Conservation (phyloP, 2,888 invertebrate genomes). For the Pollenia amentaria region DNA sequence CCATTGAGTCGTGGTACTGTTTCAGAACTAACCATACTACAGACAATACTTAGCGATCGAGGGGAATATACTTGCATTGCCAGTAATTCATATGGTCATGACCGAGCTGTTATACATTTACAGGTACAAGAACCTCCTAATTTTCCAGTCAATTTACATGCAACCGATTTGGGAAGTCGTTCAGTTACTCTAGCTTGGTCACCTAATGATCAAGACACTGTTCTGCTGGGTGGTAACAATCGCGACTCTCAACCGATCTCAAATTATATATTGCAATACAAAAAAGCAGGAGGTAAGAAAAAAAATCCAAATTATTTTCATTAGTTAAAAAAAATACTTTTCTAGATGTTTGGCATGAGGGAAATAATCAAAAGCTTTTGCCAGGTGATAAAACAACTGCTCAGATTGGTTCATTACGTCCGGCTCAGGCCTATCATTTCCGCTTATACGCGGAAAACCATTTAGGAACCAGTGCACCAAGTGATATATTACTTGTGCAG, state of each 20-base stretch:
- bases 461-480: conserved; percentile 87
- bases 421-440: conserved; percentile 87
- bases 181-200: conserved; percentile 87
- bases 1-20: conserved; percentile 84
- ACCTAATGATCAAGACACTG: conserved; percentile 84
- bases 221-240: conserved; percentile 77
- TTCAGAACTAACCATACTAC: conserved; percentile 86
- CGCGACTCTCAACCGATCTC: conserved; percentile 86
- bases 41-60: conserved; percentile 86
- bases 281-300: conserved; percentile 86
- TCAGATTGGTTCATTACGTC: conserved; percentile 86
- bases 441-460: conserved; percentile 87
- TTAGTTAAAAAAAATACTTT: background rate
- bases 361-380: conserved; percentile 86
- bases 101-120: conserved; percentile 85
- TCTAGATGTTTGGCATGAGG: conserved; percentile 86
- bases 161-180: conserved; percentile 86
- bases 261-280: conserved; percentile 87
- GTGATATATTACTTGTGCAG: conserved; percentile 86
- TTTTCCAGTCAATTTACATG: conserved; percentile 86
- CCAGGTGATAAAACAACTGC: conserved; percentile 86
- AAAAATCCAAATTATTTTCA: no score
- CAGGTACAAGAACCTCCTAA: conserved; percentile 87
- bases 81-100: conserved; percentile 87
- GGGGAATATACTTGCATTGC: conserved; percentile 88